Base-by-base conservation (phyloP, 2,797 vertebrate genomes). In the Aulostomus chinensis region DNA sequence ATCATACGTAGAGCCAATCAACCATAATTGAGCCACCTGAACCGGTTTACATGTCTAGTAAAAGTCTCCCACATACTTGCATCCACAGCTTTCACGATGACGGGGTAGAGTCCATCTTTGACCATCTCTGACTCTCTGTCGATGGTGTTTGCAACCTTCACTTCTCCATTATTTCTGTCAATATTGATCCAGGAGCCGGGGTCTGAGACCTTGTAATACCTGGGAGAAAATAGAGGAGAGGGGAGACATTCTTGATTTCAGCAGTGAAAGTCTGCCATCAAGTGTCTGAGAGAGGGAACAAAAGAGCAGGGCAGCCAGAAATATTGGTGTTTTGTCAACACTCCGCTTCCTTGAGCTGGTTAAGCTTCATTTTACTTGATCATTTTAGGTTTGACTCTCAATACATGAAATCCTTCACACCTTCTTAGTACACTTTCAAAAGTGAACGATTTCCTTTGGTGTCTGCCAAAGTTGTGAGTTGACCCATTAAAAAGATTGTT, bases 111-210 rank as follows among this genome's bases (percentile, higher is more conserved):
- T 33, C 89, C 87, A 32, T 89, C 47, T 37, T 78, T 75, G 39
- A 92, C 90, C 24, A 90, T 89, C 7, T 33, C 35, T 1, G 91
- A 83, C 65, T 97, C 95, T 78, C 93, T 90, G 63, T 97, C 93
- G 32, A 96, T 86, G 5, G 86, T 58, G 84, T 90, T 92, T 11
- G 85, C 18, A 2, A 94, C 93, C 62, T 4, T 92, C 78, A 98
- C 79, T 60, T 91, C 67, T 15, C 95, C 95, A 0, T 78, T 88
- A 22, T n/a, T 60, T 68, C 62, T 84, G 50, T 91, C 80, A 24
- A 96, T 80, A 40, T 20, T 84, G 72, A 98, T 75, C 95, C 94
- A 97, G 3, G 78, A 78, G 7, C 61, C 90, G 0, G 89, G 88
- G 41, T 94, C 93, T 30, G 13, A 9, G 17, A 48, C 1, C 77